Percentiles rank a stretch among this genome's conserved stretches.
These are phyloP conservation scores for Limnephilus rhombicus DNA, from an alignment of 2,888 invertebrate genomes.

Conservation along the genomic window DNA sequence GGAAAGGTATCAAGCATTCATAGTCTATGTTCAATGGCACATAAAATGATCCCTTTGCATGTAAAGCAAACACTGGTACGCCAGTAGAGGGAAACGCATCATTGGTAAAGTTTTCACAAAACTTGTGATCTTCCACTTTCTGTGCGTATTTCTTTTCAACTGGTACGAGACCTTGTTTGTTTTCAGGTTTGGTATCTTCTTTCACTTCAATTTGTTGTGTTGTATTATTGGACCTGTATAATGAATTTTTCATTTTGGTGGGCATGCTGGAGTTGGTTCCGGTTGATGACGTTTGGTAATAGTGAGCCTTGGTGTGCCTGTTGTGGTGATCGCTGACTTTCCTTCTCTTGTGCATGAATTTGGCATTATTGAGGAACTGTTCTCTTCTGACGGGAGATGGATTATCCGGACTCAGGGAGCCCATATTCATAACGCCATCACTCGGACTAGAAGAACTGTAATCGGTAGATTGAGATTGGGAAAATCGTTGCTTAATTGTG, in stretches of 20 bases:
- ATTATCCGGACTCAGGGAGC: slow-evolving; percentile 45
- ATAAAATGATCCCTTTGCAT: slow-evolving; percentile 93
- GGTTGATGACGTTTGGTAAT: slow-evolving; percentile 58
- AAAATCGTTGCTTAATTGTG: slow-evolving; percentile 93
- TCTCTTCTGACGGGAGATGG: slow-evolving; percentile 53
- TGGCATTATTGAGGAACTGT: slow-evolving; percentile 53
- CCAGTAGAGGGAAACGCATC: slow-evolving; percentile 70
- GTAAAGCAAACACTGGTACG: slow-evolving; percentile 93
- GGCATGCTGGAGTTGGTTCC: slow-evolving; percentile 60
- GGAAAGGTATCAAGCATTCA: slow-evolving; percentile 83
- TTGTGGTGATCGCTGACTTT: slow-evolving; percentile 58
- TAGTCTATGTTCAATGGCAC: slow-evolving; percentile 91
- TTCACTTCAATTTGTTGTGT: background rate
- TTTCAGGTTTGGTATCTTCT: slow-evolving; percentile 67
- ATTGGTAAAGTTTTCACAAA: slow-evolving; percentile 62
- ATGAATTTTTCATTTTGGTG: slow-evolving; percentile 42
- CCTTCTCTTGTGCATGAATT: slow-evolving; percentile 60
- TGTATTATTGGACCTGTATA: background rate
- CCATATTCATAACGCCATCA: slow-evolving; percentile 55
- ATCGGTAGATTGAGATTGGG: slow-evolving; percentile 74
- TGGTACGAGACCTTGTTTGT: slow-evolving; percentile 56
- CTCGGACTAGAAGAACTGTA: slow-evolving; percentile 64
- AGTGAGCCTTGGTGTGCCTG: slow-evolving; percentile 50
- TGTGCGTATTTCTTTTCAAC: slow-evolving; percentile 42
- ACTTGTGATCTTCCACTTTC: background rate